A percentile compares a stretch with the other conserved stretches of the same genome.
Conservation (phyloP, 2,888 invertebrate species). For the Gerosis bhagava region DNA sequence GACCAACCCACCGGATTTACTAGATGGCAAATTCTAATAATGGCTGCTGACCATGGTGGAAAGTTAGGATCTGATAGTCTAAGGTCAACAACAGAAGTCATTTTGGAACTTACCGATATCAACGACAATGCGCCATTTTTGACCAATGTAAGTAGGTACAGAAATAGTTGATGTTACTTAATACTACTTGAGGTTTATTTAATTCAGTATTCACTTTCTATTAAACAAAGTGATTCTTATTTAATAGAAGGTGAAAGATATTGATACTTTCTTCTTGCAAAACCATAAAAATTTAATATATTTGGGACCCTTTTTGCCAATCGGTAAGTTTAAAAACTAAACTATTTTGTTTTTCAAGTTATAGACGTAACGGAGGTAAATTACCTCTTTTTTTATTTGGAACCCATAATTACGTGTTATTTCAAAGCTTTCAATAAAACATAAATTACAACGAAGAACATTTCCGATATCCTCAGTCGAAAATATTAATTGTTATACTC, state of each 20-base stretch:
- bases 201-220: no score
- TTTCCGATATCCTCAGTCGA: no score
- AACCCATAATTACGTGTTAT: slow-evolving; percentile 8
- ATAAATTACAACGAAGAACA: background rate
- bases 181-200: no score
- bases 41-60: slow-evolving; percentile 89
- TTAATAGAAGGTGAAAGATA: no score
- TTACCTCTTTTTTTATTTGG: background rate
- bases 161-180: no score
- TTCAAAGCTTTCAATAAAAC: slow-evolving; percentile 7
- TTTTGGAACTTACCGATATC: slow-evolving; percentile 88
- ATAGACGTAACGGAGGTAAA: background rate
- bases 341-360: no score
- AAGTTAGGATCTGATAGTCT: slow-evolving; percentile 82
- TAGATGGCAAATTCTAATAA: slow-evolving; percentile 88
- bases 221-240: no score
- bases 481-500: no score
- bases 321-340: no score
- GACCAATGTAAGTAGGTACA: slow-evolving; percentile 83
- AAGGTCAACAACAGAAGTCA: slow-evolving; percentile 86
- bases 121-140: slow-evolving; percentile 97
- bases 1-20: slow-evolving; percentile 94
- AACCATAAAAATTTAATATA: no score
- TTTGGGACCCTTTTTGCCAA: no score
- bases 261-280: no score